Conservation (phyloP, 2,797 vertebrate species). For the Propithecus deckenii region DNA sequence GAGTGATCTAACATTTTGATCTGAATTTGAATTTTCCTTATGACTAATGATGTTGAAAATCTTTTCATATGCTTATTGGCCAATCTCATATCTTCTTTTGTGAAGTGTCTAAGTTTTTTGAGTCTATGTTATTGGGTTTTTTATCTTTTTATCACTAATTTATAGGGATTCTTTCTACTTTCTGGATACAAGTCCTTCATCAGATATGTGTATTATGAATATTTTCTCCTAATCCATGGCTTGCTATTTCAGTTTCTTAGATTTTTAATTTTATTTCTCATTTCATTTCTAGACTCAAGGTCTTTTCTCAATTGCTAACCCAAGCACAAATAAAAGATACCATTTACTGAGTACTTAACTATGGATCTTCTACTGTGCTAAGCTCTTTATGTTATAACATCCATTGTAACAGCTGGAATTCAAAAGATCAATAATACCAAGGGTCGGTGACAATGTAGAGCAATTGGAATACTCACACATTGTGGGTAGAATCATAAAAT, state of each 20-base stretch:
- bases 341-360: background rate
- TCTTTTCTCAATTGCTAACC: background rate
- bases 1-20: background rate
- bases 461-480: background rate
- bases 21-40: background rate
- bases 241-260: background rate
- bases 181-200: background rate
- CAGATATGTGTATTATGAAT: background rate
- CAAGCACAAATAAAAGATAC: background rate
- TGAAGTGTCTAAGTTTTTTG: background rate
- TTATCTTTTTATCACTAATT: background rate
- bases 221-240: background rate
- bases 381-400: background rate
- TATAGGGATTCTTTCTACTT: background rate
- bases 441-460: background rate
- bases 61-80: background rate
- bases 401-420: background rate
- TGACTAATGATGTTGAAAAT: background rate
- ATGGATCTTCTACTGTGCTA: background rate
- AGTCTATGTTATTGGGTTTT: background rate
- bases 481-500: background rate
- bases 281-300: background rate
- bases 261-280: constrained; percentile 25
- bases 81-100: background rate
- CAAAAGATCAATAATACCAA: background rate